Conservation (phyloP, 64 coral and sea anemone species). For the Pachyseris speciosa region DNA sequence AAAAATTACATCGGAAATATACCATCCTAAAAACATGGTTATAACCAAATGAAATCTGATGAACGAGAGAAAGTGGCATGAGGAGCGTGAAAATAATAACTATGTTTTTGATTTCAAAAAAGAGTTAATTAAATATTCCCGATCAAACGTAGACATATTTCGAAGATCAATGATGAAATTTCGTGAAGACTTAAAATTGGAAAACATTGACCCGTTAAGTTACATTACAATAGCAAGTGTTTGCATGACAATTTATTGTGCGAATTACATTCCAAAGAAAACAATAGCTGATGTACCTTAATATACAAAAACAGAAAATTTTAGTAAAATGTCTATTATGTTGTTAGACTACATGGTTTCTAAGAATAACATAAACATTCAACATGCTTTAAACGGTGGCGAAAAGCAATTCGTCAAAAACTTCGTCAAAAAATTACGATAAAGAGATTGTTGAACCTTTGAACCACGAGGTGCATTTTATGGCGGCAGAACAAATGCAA, state of each 20-base stretch:
- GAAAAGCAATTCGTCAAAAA: no score
- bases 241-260: constrained; percentile 2
- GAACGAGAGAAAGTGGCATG: no score
- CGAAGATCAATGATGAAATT: neutral
- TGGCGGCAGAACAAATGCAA: no score
- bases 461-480: no score
- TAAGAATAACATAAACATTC: neutral
- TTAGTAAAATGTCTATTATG: neutral
- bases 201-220: neutral
- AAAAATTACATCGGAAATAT: constrained; percentile 20
- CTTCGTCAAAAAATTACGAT: no score
- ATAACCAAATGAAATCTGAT: constrained; percentile 19
- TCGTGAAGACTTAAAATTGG: neutral
- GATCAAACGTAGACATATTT: neutral
- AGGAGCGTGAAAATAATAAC: constrained; percentile 5
- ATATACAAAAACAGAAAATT: neutral
- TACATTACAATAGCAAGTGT: constrained; percentile 22
- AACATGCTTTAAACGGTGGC: constrained; percentile 12
- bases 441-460: no score
- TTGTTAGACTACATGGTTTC: neutral
- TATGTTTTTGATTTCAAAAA: constrained; percentile 21
- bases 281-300: neutral
- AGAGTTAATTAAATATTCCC: constrained; percentile 8
- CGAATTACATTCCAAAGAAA: no score
- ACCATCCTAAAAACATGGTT: neutral